These are phyloP conservation scores for Eublepharis macularius DNA, from an alignment of 2,113 vertebrate genomes.

Conservation along the genomic window DNA sequence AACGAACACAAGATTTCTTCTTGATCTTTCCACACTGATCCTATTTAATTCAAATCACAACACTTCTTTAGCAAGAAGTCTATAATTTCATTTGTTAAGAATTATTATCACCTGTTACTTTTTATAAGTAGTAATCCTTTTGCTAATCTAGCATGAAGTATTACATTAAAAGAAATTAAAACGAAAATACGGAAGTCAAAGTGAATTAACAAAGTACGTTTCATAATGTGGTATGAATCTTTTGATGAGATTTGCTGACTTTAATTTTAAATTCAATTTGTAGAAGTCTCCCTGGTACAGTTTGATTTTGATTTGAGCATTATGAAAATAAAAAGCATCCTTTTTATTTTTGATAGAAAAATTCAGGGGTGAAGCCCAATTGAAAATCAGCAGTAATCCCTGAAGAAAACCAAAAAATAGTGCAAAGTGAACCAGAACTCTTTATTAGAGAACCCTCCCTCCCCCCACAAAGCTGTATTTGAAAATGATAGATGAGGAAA, in stretches of 20 bases:
- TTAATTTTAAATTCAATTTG: background rate
- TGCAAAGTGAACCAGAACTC: background rate
- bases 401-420: background rate
- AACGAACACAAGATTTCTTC: too few species aligned
- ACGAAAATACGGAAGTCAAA: background rate
- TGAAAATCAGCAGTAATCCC: conserved; percentile 19
- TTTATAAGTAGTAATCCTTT: conserved; percentile 8
- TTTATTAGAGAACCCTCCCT: background rate
- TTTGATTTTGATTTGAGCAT: conserved; percentile 21
- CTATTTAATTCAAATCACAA: background rate
- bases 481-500: background rate
- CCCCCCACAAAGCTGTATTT: background rate
- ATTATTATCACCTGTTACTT: background rate
- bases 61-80: background rate
- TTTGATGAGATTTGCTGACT: background rate
- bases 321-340: background rate
- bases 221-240: background rate
- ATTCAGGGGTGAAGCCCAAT: background rate
- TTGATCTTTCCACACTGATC: too few species aligned
- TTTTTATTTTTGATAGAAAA: conserved; percentile 10
- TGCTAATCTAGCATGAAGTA: background rate
- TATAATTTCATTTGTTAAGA: background rate
- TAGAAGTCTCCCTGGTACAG: background rate
- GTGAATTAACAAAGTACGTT: background rate
- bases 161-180: background rate